phyloP scores from a whole-genome alignment of 2,797 vertebrate genomes.

The Pipistrellus kuhlii region DNA sequence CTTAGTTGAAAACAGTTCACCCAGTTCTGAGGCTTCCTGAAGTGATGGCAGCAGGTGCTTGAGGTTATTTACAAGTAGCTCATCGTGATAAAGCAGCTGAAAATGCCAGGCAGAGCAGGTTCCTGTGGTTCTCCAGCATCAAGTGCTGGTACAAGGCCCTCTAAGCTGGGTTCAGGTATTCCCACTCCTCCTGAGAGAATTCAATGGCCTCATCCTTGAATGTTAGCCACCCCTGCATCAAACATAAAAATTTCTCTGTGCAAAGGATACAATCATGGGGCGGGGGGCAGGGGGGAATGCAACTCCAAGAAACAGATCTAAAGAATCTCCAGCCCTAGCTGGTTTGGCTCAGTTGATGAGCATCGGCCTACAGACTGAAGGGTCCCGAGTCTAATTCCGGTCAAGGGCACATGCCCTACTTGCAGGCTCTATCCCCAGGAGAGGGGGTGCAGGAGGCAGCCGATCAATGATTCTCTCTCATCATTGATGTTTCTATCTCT shows the following conservation, averaged over 20 bases:
- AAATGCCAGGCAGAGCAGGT: not conserved
- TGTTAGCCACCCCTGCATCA: not conserved
- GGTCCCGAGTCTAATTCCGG: too few relatives aligned
- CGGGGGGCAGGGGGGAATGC: not conserved
- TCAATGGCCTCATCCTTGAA: not conserved
- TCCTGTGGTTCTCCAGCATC: not conserved
- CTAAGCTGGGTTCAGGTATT: not conserved
- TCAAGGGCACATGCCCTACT: too few relatives aligned
- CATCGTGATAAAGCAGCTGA: not conserved
- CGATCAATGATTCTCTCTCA: too few relatives aligned
- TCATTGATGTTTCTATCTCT: too few relatives aligned
- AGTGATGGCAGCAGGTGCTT: not conserved
- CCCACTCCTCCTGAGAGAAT: constrained; percentile 53
- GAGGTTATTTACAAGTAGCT: not conserved
- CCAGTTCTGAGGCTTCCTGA: not conserved
- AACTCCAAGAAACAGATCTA: not conserved
- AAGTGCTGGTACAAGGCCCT: not conserved
- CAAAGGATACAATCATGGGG: not conserved
- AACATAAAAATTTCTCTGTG: not conserved
- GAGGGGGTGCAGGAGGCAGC: too few relatives aligned
- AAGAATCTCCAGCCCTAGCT: not conserved
- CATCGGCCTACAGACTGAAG: too few relatives aligned
- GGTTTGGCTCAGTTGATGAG: too few relatives aligned
- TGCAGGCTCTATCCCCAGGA: too few relatives aligned
- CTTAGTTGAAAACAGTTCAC: not conserved